Percentiles rank a stretch among this genome's conserved stretches.
Evolutionary conservation across 2,888 invertebrate genomes (phyloP).

Genomic region (Scaptomyza tumidula): DNA sequence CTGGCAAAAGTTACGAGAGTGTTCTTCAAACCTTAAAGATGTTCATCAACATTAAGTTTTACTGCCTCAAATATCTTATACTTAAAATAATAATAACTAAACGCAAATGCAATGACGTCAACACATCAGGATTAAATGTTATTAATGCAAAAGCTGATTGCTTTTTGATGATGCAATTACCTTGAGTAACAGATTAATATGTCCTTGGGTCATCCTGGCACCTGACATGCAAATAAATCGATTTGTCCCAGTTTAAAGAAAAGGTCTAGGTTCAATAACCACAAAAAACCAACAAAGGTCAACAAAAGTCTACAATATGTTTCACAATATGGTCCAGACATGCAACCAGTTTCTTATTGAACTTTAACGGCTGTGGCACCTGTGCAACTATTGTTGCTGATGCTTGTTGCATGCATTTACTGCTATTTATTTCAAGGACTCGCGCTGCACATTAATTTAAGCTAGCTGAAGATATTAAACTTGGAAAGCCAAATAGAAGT

Average conservation of each 20-base stretch:
- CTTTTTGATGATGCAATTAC: neutral
- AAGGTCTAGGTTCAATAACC: constrained; percentile 33
- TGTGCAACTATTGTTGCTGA: constrained; percentile 3
- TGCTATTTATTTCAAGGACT: constrained; percentile 38
- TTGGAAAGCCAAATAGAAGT: constrained; percentile 30
- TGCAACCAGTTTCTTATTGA: constrained; percentile 22
- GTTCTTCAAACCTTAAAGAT: too few species aligned
- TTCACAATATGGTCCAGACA: neutral
- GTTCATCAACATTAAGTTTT: too few species aligned
- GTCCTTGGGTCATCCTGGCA: constrained; percentile 23
- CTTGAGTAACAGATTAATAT: neutral
- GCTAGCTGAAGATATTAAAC: constrained; percentile 27
- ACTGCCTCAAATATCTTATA: too few species aligned
- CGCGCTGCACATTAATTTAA: neutral
- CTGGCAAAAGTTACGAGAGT: too few species aligned
- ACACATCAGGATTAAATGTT: neutral
- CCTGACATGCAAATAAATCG: constrained; percentile 41
- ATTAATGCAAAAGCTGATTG: too few species aligned
- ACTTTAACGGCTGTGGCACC: constrained; percentile 7
- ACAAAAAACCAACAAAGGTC: constrained; percentile 24
- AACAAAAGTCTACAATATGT: neutral
- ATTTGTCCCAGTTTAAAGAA: constrained; percentile 38
- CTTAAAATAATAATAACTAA: too few species aligned
- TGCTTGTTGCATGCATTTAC: constrained; percentile 25
- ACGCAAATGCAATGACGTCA: too few species aligned